phyloP scores from a whole-genome alignment of 2,113 vertebrate genomes.

The Oncorhynchus keta region DNA sequence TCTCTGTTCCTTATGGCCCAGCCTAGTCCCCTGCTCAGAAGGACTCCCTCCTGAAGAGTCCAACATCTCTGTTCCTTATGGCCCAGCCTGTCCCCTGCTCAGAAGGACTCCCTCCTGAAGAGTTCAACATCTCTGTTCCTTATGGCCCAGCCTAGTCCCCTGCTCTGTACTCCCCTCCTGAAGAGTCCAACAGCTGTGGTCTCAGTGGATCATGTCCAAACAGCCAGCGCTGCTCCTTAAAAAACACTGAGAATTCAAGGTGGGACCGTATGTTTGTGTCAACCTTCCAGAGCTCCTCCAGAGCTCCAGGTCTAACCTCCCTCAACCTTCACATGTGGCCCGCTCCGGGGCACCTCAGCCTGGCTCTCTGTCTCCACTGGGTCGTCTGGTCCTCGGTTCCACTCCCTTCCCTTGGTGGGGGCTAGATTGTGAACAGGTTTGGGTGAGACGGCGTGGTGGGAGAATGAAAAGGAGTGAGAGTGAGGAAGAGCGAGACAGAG shows the following conservation, averaged over 20 bases:
- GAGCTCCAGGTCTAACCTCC: slow-evolving; percentile 22
- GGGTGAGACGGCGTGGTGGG: not conserved
- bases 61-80: too few relatives aligned
- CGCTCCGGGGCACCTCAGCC: slow-evolving; percentile 42
- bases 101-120: too few relatives aligned
- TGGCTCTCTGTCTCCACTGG: too few relatives aligned
- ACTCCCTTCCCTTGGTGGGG: slow-evolving; percentile 3
- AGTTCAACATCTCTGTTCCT: slow-evolving; percentile 64
- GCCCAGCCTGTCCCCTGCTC: too few relatives aligned
- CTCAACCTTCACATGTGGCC: slow-evolving; percentile 46
- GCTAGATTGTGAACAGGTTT: slow-evolving; percentile 33
- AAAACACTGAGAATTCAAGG: slow-evolving; percentile 60
- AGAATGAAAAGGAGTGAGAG: slow-evolving; percentile 12
- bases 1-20: too few relatives aligned
- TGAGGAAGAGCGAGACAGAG: slow-evolving; percentile 36
- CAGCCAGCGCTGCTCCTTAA: slow-evolving; percentile 70
- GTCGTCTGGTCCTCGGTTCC: not conserved
- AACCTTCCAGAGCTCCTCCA: slow-evolving; percentile 46
- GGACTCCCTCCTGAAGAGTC: too few relatives aligned
- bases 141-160: slow-evolving; percentile 71
- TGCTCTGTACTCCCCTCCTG: slow-evolving; percentile 64
- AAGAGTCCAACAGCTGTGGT: slow-evolving; percentile 75
- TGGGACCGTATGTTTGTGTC: slow-evolving; percentile 58
- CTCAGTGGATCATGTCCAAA: slow-evolving; percentile 61
- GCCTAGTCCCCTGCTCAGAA: too few relatives aligned